Evolutionary conservation across 1,140 invertebrate species (phyloP), one percentile per base, ranked within the genome.

Genomic region (Pollicipes pollicipes): DNA sequence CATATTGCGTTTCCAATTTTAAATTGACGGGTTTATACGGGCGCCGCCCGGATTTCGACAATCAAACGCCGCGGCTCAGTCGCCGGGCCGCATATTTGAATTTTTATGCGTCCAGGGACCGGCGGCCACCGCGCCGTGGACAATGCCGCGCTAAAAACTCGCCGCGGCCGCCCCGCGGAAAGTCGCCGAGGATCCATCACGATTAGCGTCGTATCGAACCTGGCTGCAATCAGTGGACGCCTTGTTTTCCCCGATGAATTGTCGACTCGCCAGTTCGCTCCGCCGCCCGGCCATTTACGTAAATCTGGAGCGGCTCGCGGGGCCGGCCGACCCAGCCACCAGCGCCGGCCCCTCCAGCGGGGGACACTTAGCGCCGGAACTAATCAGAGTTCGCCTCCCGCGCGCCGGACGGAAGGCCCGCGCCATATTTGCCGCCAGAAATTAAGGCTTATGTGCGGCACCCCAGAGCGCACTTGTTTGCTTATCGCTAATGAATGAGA

Each of bases 1-100:
- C 45, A 58, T 58, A 58, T 58, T 58, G 45, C 45, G 45, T 58
- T 58, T 58, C 45, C 45, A 58, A 58, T 58, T 58, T 58, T 58
- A 58, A 58, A 58, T 58, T 58, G 45, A 58, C 45, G 17, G 45
- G 45, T 58, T 58, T 58, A 58, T 58, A 58, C 45, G 13, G 45
- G 35, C 45, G 45, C 45, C 45, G 45, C 24, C 45, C 45, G 45
- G 45, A 58, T 58, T 58, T 58, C 45, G 45, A 58, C 45, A 58
- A 58, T 58, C 45, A 58, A 58, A 58, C 45, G 45, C 6, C 45
- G 45, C 45, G 45, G 45, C 13, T 58, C 45, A 58, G 45, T 24
- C 45, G 45, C 10, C 45, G 10, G 45, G 24, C 45, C 45, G 45
- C 8, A 58, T 58, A 58, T 58, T 58, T 58, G 45, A 58, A 58